Evolutionary conservation across 1,140 invertebrate genomes (phyloP).

Genomic region (Aphidius gifuensis): DNA sequence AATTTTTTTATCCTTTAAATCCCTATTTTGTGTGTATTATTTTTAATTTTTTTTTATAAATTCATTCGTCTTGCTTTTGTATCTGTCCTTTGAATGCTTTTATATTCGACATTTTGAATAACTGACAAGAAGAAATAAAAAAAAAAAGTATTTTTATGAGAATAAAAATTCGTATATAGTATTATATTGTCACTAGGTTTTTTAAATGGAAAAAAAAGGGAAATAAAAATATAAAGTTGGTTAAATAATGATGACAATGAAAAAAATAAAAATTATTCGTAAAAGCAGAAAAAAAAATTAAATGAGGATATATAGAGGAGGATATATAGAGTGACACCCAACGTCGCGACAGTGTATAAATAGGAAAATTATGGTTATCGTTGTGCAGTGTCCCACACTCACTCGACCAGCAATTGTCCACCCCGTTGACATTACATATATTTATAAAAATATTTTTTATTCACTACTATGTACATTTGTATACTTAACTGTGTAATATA

Average conservation of each 20-base stretch:
- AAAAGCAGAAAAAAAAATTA: conserved; percentile 2
- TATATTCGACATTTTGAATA: not conserved
- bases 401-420: conserved; percentile 13
- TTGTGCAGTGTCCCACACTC: conserved; percentile 1
- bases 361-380: conserved; percentile 16
- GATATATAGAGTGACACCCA: not conserved
- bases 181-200: not conserved
- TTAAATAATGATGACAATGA: not conserved
- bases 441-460: too few relatives aligned
- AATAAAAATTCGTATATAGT: not conserved
- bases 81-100: conserved; percentile 3
- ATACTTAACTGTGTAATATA: too few relatives aligned
- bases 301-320: not conserved
- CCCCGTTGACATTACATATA: conserved; percentile 9
- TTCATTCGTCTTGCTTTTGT: conserved; percentile 2
- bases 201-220: conserved; percentile 2
- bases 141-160: too few relatives aligned
- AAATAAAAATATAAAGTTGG: not conserved
- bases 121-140: too few relatives aligned
- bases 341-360: conserved; percentile 15
- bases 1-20: too few relatives aligned
- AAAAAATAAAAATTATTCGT: conserved; percentile 5
- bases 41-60: not conserved
- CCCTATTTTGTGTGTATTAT: not conserved
- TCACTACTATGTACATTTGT: too few relatives aligned